These are phyloP conservation scores for Erpobdella octoculata DNA, from an alignment of 2,888 invertebrate species.

Conservation along the genomic window DNA sequence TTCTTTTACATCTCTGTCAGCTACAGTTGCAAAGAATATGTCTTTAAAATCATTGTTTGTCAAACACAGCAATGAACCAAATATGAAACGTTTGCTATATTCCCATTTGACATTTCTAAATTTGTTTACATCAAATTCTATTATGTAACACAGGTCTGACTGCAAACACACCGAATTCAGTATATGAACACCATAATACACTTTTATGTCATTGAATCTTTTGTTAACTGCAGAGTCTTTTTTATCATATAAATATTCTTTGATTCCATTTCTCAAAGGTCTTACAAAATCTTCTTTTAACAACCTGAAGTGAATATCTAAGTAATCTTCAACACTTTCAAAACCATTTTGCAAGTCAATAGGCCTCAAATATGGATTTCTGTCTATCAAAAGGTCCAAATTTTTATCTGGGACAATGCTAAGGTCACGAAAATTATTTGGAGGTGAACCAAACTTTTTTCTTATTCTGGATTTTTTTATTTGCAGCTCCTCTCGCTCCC, in stretches of 20 bases:
- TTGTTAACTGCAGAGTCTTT: slow-evolving; percentile 13
- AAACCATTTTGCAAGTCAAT: slow-evolving; percentile 63
- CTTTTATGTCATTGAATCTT: slow-evolving; percentile 35
- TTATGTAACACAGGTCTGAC: slow-evolving; percentile 38
- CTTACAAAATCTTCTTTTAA: slow-evolving; percentile 71
- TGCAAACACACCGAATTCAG: slow-evolving; percentile 36
- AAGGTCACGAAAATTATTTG: slow-evolving; percentile 44
- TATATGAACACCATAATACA: slow-evolving; percentile 41
- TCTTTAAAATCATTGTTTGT: slow-evolving; percentile 64
- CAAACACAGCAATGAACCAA: slow-evolving; percentile 67
- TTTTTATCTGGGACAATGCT: slow-evolving; percentile 45
- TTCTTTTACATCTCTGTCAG: slow-evolving; percentile 46
- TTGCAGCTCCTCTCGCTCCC: too few species aligned
- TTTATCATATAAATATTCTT: slow-evolving; percentile 41
- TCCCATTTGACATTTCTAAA: slow-evolving; percentile 49
- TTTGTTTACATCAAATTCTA: slow-evolving; percentile 35
- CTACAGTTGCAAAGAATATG: slow-evolving; percentile 62
- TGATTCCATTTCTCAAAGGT: slow-evolving; percentile 65
- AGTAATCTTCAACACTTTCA: slow-evolving; percentile 61
- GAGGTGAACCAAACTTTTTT: neutral
- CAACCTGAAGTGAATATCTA: slow-evolving; percentile 70
- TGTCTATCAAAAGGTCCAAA: slow-evolving; percentile 45
- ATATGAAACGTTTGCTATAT: slow-evolving; percentile 61
- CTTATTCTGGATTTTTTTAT: too few species aligned
- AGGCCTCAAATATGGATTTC: slow-evolving; percentile 55